Base-by-base conservation (phyloP, 2,888 invertebrate genomes). In the Mycalesis mineus region DNA sequence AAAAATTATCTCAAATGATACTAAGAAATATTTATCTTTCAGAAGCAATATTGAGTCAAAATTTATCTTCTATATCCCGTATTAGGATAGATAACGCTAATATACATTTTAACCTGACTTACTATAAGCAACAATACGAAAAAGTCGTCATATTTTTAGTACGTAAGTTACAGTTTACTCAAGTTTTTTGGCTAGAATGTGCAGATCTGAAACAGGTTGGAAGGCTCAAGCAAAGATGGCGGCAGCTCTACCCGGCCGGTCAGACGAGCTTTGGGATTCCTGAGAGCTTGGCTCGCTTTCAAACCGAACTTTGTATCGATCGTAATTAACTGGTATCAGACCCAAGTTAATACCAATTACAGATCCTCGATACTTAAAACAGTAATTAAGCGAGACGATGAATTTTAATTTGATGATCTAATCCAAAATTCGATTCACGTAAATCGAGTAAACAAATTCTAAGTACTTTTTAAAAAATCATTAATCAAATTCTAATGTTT, bases 271-370 rank as follows among this genome's bases (percentile, higher is more conserved):
- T 72, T 68, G 73, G 73, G 78, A 77, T 77, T 72, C 82, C 87
- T 86, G 88, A 88, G 86, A 84, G 84, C 65, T 66, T 77, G 72
- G 80, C 75, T 76, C 72, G 79, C 84, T 85, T 85, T 85, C 83
- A 79, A 86, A 85, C 82, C 78, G 79, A 75, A 75, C 73, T 73
- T 74, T 72, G 76, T 78, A 72, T 72, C 72, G 68, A 60, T 57
- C 54, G 55, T 67, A 66, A 70, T 70, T 69, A 68, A 66, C 53
- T 41, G 41, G 53, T 57, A 54, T 41, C 53, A 58, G 49, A 48
- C 15, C 14, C 40, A 51, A 28, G 17, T 15, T 51, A 29, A 6
- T 15, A 51, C 51, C 29, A 41, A 51, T 40, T 29, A 40, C 22
- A 47, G 33, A 48, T n/a, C 33, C 15, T 28, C 0, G 49, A 49